Base-by-base conservation (phyloP, 92 coral and sea anemone genomes). In the Actinostola sp. region DNA sequence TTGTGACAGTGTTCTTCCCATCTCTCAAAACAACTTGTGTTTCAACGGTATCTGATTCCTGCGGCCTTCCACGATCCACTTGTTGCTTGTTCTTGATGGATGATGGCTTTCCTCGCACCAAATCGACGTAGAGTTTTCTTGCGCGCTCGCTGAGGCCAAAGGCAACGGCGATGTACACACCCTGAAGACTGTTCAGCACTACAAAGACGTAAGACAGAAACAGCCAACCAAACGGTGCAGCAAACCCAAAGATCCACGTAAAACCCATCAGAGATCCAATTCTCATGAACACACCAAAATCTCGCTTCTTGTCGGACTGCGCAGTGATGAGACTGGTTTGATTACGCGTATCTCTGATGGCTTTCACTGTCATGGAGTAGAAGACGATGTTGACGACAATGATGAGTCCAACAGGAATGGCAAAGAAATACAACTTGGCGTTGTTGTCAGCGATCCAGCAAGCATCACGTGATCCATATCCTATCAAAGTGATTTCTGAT, bases 221-320 rank as follows among this genome's bases (percentile, higher is more conserved):
- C 44, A 21, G n/a, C 60, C 23, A 28, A 12, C 78, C 78, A 58
- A 56, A 72, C 17, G 57, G 66, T 26, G 67, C 69, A 59, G 68
- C 78, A 41, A 84, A 84, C 7, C 89, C 85, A 58, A 79, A 84
- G 25, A 72, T 63, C 89, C 89, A 84, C 20, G 82, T 79, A 27
- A 84, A 79, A 15, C 89, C 89, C 89, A 79, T 78, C 26, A 84
- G 68, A 5, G 75, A 53, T 20, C 65, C 73, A 38, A 84, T 84
- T 26, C 79, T 59, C 30, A 79, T 25, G 51, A 54, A 84, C 34
- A 84, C 35, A 5, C 34, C 62, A 25, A 80, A 66, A 26, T 36
- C 63, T 3, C 21, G 53, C 29, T 42, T 65, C 5, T 19, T 51
- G 17, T 20, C 59, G 6, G 75, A 29, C 9, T 73, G 39, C 5